Percentiles rank a stretch among this genome's conserved stretches.
Conservation (phyloP, 2,797 vertebrate genomes). For the Semaprochilodus insignis region DNA sequence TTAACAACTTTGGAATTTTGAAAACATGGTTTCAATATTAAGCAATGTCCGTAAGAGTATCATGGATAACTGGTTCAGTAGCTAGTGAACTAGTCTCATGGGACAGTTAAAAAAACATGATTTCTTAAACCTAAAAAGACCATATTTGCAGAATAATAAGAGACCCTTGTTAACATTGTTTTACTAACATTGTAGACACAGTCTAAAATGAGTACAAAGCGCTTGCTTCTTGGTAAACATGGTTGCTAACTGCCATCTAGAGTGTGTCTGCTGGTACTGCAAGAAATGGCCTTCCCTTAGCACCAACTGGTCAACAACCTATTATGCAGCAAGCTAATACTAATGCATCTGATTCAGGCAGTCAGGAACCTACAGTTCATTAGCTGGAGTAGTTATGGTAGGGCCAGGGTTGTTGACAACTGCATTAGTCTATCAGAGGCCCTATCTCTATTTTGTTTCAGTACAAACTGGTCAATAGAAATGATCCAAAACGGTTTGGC, state of each 20-base stretch:
- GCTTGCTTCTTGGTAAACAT: constrained; percentile 37
- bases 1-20: too few relatives aligned
- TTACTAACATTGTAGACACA: too few relatives aligned
- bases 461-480: too few relatives aligned
- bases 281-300: not conserved
- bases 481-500: too few relatives aligned
- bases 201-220: not conserved
- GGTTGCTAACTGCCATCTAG: constrained; percentile 68
- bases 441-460: too few relatives aligned
- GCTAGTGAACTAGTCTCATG: not conserved
- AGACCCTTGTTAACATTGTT: not conserved
- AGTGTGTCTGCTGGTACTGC: constrained; percentile 40
- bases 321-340: too few relatives aligned
- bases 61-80: not conserved
- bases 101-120: not conserved
- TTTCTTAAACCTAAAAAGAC: not conserved
- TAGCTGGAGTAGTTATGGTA: too few relatives aligned
- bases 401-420: too few relatives aligned
- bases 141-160: not conserved
- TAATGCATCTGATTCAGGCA: too few relatives aligned
- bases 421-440: not conserved
- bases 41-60: not conserved
- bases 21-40: too few relatives aligned
- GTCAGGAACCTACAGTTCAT: too few relatives aligned
- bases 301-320: too few relatives aligned